Percentiles rank a stretch among this genome's conserved stretches.
These are phyloP conservation scores for Siniperca chuatsi DNA, from an alignment of 2,113 vertebrate genomes.

Conservation along the genomic window DNA sequence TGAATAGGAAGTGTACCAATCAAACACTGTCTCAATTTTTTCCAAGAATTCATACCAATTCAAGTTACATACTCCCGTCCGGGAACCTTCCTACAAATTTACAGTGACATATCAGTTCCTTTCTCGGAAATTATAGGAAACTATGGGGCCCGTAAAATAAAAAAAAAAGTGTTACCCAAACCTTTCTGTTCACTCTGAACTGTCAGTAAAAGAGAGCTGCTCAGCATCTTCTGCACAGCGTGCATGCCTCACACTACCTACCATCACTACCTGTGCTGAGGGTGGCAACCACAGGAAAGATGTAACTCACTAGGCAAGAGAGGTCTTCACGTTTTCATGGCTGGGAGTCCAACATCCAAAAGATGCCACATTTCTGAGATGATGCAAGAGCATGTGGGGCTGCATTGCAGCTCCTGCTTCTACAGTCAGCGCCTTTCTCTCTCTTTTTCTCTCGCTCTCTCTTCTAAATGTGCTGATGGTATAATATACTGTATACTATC, in stretches of 20 bases:
- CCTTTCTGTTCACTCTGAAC: slow-evolving; percentile 29
- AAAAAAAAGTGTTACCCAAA: not conserved
- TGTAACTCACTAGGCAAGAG: not conserved
- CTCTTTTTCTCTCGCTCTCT: slow-evolving; percentile 12
- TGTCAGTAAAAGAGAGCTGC: not conserved
- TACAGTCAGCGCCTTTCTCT: slow-evolving; percentile 62
- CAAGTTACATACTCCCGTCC: not conserved
- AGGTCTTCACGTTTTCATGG: not conserved
- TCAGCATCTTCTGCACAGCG: slow-evolving; percentile 9
- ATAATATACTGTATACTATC: slow-evolving; percentile 5
- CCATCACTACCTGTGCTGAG: not conserved
- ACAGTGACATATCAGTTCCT: not conserved
- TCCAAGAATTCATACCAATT: not conserved
- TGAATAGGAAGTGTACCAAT: slow-evolving; percentile 5
- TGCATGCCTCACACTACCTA: not conserved
- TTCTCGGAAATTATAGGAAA: not conserved
- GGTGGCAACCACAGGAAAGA: slow-evolving; percentile 1
- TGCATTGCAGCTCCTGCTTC: slow-evolving; percentile 79
- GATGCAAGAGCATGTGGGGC: slow-evolving; percentile 53
- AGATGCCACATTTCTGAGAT: slow-evolving; percentile 46
- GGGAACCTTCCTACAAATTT: not conserved
- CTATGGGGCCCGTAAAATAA: not conserved
- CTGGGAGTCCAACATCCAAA: slow-evolving; percentile 18
- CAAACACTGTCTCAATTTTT: not conserved
- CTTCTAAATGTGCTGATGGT: slow-evolving; percentile 54